Evolutionary conservation across 2,113 vertebrate species (phyloP).

Genomic region (Pampusana beccarii): DNA sequence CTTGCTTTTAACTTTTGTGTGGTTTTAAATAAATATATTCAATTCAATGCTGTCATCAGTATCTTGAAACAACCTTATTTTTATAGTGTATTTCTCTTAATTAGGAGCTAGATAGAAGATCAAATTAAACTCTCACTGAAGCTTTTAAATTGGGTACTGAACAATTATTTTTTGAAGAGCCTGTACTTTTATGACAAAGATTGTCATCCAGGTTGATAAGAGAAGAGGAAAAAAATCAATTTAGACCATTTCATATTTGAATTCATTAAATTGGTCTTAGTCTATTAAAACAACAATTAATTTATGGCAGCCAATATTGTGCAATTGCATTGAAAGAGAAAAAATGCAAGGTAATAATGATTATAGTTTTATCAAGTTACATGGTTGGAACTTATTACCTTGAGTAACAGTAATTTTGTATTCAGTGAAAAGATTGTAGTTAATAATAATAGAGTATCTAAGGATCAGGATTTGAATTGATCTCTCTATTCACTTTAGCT

Average conservation of each 20-base stretch:
- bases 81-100: background rate
- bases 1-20: background rate
- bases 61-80: background rate
- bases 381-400: constrained; percentile 12
- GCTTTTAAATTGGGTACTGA: background rate
- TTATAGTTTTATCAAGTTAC: constrained; percentile 48
- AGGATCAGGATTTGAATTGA: constrained; percentile 26
- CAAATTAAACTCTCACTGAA: constrained; percentile 2
- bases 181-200: background rate
- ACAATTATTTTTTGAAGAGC: constrained; percentile 29
- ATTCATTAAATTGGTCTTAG: constrained; percentile 25
- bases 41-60: background rate
- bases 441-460: constrained; percentile 44
- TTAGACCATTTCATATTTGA: constrained; percentile 40
- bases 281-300: constrained; percentile 63
- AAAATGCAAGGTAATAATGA: constrained; percentile 30
- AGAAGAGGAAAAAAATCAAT: constrained; percentile 22
- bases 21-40: background rate
- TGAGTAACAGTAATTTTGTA: constrained; percentile 51
- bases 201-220: constrained; percentile 25
- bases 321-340: background rate
- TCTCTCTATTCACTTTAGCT: background rate
- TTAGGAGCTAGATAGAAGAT: background rate
- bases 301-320: constrained; percentile 17
- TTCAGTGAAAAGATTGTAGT: constrained; percentile 20